Evolutionary conservation across 1,140 invertebrate species (phyloP).

Genomic region (Polypedilum vanderplanki): DNA sequence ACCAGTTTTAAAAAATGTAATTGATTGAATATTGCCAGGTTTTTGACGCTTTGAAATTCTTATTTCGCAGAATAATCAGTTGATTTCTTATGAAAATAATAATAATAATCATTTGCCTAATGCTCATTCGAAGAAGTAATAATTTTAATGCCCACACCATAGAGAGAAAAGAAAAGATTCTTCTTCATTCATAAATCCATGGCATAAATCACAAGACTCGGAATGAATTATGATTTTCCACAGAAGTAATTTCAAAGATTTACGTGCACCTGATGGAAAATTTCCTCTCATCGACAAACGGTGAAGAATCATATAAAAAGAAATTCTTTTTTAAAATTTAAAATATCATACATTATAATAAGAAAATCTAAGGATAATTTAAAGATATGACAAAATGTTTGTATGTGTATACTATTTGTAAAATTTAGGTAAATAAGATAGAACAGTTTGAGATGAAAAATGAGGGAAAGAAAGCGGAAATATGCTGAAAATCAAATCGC

Average conservation of each 20-base stretch:
- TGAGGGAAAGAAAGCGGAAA: not conserved
- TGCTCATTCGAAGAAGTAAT: no score
- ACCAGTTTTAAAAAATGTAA: no score
- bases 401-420: no score
- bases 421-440: no score
- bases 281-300: not conserved
- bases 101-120: not conserved
- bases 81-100: not conserved
- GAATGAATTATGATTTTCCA: slow-evolving; percentile 19
- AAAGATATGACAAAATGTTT: no score
- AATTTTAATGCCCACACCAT: no score
- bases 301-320: no score
- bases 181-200: slow-evolving; percentile 10
- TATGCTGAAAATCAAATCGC: slow-evolving; percentile 12
- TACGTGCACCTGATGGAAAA: not conserved
- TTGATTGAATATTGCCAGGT: not conserved
- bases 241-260: not conserved
- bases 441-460: not conserved
- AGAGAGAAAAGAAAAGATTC: not conserved
- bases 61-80: not conserved
- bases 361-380: no score
- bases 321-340: no score
- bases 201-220: not conserved
- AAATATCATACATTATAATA: no score
- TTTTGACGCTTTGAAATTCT: not conserved